phyloP scores from a whole-genome alignment of 2,797 vertebrate species.

The Acomys russatus region DNA sequence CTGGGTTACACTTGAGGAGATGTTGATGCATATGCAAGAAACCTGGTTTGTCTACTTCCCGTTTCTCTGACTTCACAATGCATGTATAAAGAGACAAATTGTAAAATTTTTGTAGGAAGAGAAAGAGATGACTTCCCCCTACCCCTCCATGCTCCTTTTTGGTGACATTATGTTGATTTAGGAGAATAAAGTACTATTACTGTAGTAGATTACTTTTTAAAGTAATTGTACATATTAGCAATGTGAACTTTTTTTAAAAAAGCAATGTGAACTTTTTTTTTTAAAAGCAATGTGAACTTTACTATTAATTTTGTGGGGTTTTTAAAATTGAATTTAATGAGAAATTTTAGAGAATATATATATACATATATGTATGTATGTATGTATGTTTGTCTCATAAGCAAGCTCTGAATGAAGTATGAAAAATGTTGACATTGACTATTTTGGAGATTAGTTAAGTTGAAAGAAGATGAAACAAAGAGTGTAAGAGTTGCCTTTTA shows the following conservation, averaged over 20 bases:
- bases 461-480: neutral
- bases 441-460: conserved; percentile 37
- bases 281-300: neutral
- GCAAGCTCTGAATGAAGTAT: conserved; percentile 8
- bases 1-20: neutral
- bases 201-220: conserved; percentile 16
- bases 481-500: neutral
- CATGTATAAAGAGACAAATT: neutral
- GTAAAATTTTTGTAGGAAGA: neutral
- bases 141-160: neutral
- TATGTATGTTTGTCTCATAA: conserved; percentile 25
- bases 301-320: neutral
- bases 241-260: neutral
- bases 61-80: neutral
- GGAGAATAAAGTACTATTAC: neutral
- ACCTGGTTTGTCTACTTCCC: neutral
- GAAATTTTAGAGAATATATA: conserved; percentile 27
- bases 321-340: conserved; percentile 16
- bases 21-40: neutral
- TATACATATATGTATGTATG: too few relatives aligned
- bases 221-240: neutral
- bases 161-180: conserved; percentile 23
- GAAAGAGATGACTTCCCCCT: neutral
- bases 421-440: conserved; percentile 1
- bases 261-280: neutral